Conservation (phyloP, 2,888 invertebrate genomes). For the Orchesellides sinensis region DNA sequence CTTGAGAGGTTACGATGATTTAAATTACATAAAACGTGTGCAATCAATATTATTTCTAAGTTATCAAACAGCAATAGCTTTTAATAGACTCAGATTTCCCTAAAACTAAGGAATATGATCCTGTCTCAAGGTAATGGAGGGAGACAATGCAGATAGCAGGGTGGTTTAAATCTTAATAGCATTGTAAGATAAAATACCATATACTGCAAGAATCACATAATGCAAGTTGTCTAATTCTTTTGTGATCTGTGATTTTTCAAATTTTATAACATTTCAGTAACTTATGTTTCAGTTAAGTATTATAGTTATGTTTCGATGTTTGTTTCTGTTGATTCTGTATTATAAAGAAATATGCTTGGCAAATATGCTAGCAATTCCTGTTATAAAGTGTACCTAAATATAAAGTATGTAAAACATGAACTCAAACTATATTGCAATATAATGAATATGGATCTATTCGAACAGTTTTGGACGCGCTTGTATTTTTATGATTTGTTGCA, state of each 20-base stretch:
- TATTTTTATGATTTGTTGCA: constrained; percentile 49
- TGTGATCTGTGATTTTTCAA: constrained; percentile 70
- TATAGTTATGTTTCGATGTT: constrained; percentile 64
- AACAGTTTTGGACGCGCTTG: constrained; percentile 25
- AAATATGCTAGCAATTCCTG: constrained; percentile 64
- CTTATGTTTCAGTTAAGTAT: constrained; percentile 67
- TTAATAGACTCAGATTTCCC: background rate
- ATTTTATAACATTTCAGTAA: constrained; percentile 69
- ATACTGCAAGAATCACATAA: constrained; percentile 41
- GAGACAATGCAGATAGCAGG: constrained; percentile 38
- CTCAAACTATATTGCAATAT: constrained; percentile 37
- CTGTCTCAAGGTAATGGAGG: constrained; percentile 47
- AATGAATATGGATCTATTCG: background rate
- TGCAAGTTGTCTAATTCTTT: constrained; percentile 68
- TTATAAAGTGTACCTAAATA: constrained; percentile 67
- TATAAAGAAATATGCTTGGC: constrained; percentile 27
- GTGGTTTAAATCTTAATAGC: constrained; percentile 37
- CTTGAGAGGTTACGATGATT: no score
- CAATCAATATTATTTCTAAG: constrained; percentile 1
- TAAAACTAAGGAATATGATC: constrained; percentile 9
- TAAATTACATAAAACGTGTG: background rate
- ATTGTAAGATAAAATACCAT: no score
- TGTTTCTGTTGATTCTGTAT: constrained; percentile 60
- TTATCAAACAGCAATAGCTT: background rate
- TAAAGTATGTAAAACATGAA: constrained; percentile 35